Percentiles rank a stretch among this genome's conserved stretches.
Conservation (phyloP, 2,888 invertebrate genomes). For the Caenorhabditis becei region DNA sequence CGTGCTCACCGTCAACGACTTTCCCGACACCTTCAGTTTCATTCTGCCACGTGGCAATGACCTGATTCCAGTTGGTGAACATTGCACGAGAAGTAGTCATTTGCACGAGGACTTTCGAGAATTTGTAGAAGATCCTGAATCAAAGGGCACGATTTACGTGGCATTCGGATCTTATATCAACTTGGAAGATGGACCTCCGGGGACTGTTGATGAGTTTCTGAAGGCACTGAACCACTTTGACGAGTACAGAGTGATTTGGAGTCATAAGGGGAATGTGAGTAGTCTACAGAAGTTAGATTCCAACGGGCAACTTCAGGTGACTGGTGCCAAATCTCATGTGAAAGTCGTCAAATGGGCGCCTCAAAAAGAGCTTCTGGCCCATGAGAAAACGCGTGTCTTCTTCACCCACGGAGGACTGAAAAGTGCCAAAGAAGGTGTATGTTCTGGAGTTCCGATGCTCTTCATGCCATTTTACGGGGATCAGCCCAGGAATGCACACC, state of each 20-base stretch:
- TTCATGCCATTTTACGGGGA: slow-evolving; percentile 72
- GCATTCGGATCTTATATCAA: slow-evolving; percentile 73
- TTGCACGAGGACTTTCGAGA: slow-evolving; percentile 48
- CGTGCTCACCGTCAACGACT: slow-evolving; percentile 47
- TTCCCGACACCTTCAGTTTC: slow-evolving; percentile 52
- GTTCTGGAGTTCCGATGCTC: slow-evolving; percentile 66
- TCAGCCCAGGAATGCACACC: slow-evolving; percentile 67
- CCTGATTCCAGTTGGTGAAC: slow-evolving; percentile 56
- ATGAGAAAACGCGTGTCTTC: slow-evolving; percentile 68
- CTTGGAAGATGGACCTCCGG: slow-evolving; percentile 67
- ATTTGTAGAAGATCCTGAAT: slow-evolving; percentile 69
- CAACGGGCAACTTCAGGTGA: slow-evolving; percentile 24
- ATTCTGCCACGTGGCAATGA: slow-evolving; percentile 50
- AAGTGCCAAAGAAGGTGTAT: slow-evolving; percentile 71
- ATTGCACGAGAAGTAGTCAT: slow-evolving; percentile 38
- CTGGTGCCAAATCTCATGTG: slow-evolving; percentile 51
- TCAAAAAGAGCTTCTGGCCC: slow-evolving; percentile 70
- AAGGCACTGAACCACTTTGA: slow-evolving; percentile 65
- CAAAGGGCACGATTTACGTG: slow-evolving; percentile 74
- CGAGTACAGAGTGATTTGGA: slow-evolving; percentile 74
- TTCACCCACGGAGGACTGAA: slow-evolving; percentile 73
- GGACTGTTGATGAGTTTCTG: slow-evolving; percentile 63
- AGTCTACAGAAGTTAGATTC: too few species aligned
- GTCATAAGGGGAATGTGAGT: slow-evolving; percentile 66
- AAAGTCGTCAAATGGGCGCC: slow-evolving; percentile 69